phyloP scores from a whole-genome alignment of 1,140 invertebrate species.

The Drosophila sucinea region DNA sequence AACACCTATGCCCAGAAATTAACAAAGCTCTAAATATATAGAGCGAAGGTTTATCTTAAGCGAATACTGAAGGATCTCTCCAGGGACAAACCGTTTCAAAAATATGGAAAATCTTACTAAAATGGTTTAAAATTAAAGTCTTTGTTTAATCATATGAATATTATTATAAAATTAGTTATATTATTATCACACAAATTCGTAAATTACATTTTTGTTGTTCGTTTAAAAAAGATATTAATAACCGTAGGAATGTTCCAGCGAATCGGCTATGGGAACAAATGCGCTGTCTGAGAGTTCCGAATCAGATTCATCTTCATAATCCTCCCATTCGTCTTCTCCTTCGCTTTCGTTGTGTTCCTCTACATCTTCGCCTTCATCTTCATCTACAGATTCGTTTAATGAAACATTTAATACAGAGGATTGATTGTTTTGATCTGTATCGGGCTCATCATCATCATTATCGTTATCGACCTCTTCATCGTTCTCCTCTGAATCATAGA shows the following conservation, averaged over 20 bases:
- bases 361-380: neutral
- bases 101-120: too few relatives aligned
- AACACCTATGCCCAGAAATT: too few relatives aligned
- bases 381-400: neutral
- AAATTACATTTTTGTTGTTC: neutral
- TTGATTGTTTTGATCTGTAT: neutral
- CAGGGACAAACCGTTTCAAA: too few relatives aligned
- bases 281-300: constrained; percentile 24
- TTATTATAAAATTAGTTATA: neutral
- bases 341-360: neutral
- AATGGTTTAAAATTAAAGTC: too few relatives aligned
- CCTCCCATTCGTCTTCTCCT: constrained; percentile 10
- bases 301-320: constrained; percentile 14
- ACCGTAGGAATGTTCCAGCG: constrained; percentile 13
- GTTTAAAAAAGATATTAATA: constrained; percentile 12
- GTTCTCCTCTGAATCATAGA: neutral
- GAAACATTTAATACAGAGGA: neutral
- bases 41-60: too few relatives aligned
- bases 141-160: too few relatives aligned
- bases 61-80: too few relatives aligned
- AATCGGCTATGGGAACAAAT: constrained; percentile 19
- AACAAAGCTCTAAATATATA: too few relatives aligned
- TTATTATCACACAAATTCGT: neutral
- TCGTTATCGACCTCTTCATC: neutral
- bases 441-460: neutral